Base-by-base conservation (phyloP, 2,113 vertebrate species). In the Perca schrenkii region DNA sequence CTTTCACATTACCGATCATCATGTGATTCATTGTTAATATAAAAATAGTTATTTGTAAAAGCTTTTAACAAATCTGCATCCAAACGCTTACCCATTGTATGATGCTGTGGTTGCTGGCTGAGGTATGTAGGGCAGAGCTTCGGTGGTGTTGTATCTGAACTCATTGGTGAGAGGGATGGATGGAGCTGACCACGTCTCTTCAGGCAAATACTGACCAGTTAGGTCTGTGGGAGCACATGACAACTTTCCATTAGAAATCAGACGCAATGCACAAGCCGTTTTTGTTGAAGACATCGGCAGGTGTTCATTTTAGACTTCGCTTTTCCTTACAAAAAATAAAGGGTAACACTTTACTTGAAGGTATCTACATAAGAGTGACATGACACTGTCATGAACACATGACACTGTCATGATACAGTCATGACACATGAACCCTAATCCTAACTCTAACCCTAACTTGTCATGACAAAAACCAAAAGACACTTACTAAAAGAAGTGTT, bases 141-240 rank as follows among this genome's bases (percentile, higher is more conserved):
- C 97, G n/a, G 96, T 93, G 86, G 97, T 91, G 82, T 96, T 95
- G 88, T 98, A 99, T 91, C 95, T 96, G 84, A 99, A 96, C 86
- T 96, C 94, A 75, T 96, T 98, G 52, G 97, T 95, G 88, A 98
- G 78, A 6, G 98, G 97, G 77, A 97, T 87, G 1, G 97, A 96
- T 28, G 95, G 96, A 8, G 96, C 84, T 1, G 97, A 93, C 97
- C 97, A 99, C 17, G 96, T 93, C 80, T 98, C 97, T 79, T 96
- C 97, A 0, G 96, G 72, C 17, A 96, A 66, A 81, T 96, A 98
- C 65, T 97, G 94, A 86, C 96, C 95, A 89, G 88, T 60, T 63
- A 88, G 53, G 0, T 95, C 95, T 96, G 67, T 62, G 79, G 73
- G 54, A 28, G 47, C 15, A 70, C 17, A 67, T 0, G 0, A 28